Conservation (phyloP, 92 coral and sea anemone species). For the Paragorgia papillata region DNA sequence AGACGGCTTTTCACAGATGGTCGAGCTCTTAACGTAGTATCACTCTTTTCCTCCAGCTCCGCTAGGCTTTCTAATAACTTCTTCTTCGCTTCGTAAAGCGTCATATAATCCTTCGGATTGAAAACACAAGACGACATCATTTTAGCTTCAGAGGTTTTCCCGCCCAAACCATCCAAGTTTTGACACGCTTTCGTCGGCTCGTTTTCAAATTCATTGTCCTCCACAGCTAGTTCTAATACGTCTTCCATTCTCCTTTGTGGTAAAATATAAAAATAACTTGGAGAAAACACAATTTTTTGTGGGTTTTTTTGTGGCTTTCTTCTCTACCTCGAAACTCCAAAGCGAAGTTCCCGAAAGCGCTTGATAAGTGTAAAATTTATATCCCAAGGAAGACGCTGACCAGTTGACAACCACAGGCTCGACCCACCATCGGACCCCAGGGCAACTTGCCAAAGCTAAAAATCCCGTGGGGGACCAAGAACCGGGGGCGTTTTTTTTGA, state of each 20-base stretch:
- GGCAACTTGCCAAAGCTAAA: no score
- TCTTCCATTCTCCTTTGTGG: slow-evolving; percentile 18
- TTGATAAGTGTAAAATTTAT: not conserved
- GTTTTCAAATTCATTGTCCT: slow-evolving; percentile 23
- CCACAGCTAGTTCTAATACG: slow-evolving; percentile 10
- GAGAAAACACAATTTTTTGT: not conserved
- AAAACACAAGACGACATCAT: no score
- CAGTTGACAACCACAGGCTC: not conserved
- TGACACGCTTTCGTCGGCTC: not conserved
- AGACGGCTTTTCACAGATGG: slow-evolving; percentile 28
- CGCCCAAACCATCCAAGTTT: not conserved
- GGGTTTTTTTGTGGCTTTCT: no score
- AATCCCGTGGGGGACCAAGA: no score
- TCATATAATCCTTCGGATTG: not conserved
- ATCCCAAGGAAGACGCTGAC: not conserved
- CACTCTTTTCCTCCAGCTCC: slow-evolving; percentile 8
- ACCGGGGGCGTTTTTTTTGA: no score
- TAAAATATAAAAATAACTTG: not conserved
- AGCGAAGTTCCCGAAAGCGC: not conserved
- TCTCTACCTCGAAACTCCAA: no score
- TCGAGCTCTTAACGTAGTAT: not conserved
- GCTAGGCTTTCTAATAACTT: slow-evolving; percentile 5
- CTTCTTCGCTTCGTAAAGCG: slow-evolving; percentile 20
- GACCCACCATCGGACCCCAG: no score
- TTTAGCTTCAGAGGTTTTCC: not conserved